Evolutionary conservation across 2,888 invertebrate species (phyloP).

Genomic region (Sarcophaga rosellei): DNA sequence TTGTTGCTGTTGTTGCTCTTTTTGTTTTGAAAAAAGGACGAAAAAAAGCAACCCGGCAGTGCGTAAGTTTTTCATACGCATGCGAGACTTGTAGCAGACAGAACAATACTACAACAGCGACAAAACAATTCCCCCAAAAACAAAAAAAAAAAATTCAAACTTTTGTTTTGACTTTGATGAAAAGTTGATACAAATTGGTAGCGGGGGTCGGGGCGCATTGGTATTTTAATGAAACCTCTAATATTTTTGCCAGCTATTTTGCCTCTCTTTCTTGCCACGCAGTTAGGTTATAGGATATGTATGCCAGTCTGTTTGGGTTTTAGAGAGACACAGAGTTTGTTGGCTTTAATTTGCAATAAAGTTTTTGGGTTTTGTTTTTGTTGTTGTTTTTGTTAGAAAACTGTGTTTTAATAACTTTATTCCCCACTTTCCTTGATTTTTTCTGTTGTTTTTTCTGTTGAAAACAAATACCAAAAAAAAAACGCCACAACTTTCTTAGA

Average conservation of each 20-base stretch:
- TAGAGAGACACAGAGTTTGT: constrained; percentile 30
- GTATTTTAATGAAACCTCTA: constrained; percentile 57
- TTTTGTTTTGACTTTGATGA: constrained; percentile 70
- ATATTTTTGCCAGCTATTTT: constrained; percentile 39
- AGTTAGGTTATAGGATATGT: background rate
- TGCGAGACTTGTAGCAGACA: constrained; percentile 70
- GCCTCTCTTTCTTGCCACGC: background rate
- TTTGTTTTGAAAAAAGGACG: constrained; percentile 1
- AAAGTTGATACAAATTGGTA: constrained; percentile 55
- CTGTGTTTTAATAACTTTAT: constrained; percentile 69
- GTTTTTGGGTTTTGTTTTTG: background rate
- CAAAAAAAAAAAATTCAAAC: constrained; percentile 59
- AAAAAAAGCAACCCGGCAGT: constrained; percentile 28
- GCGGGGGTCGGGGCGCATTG: too few relatives aligned
- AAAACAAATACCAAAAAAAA: constrained; percentile 56
- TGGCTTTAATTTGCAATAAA: constrained; percentile 67
- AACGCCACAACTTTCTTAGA: constrained; percentile 67
- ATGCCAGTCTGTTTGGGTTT: constrained; percentile 37
- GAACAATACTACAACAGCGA: constrained; percentile 4
- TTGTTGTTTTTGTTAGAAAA: constrained; percentile 59
- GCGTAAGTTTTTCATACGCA: constrained; percentile 65
- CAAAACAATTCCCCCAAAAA: constrained; percentile 40
- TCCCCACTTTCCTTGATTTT: constrained; percentile 62
- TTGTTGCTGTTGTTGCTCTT: background rate
- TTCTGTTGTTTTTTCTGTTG: background rate